phyloP scores from a whole-genome alignment of 2,888 invertebrate species.

The Thelaira solivaga region DNA sequence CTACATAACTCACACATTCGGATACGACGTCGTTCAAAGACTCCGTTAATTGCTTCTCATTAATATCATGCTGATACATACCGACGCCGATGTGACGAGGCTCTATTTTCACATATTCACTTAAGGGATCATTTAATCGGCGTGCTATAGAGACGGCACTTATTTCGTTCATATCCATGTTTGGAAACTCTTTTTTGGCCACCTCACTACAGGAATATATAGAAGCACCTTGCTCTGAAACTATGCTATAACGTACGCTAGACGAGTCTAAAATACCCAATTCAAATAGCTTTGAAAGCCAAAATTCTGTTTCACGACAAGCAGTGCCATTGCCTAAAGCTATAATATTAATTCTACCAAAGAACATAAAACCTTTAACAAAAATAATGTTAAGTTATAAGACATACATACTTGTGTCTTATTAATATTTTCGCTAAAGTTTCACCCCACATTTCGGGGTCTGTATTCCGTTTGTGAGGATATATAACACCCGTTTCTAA shows the following conservation, averaged over 20 bases:
- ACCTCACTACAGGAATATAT: constrained; percentile 92
- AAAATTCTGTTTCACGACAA: constrained; percentile 90
- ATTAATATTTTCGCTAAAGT: constrained; percentile 78
- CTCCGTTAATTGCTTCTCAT: constrained; percentile 84
- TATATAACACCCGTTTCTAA: constrained; percentile 84
- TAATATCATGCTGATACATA: constrained; percentile 96
- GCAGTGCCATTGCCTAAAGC: constrained; percentile 95
- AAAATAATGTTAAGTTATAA: background rate
- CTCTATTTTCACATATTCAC: constrained; percentile 94
- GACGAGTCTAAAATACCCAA: constrained; percentile 79
- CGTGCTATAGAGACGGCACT: constrained; percentile 91
- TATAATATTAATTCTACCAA: constrained; percentile 84
- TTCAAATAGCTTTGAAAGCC: constrained; percentile 82
- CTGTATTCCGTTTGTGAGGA: constrained; percentile 79
- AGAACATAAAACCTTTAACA: too few species aligned
- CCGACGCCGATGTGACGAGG: constrained; percentile 95
- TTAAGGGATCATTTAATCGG: constrained; percentile 91
- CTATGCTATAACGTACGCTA: constrained; percentile 84
- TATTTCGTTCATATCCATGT: constrained; percentile 89
- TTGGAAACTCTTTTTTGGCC: constrained; percentile 90
- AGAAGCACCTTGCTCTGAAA: constrained; percentile 94
- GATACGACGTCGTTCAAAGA: constrained; percentile 89
- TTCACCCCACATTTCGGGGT: constrained; percentile 68
- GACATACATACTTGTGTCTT: constrained; percentile 80
- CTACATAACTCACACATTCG: constrained; percentile 95